Percentiles rank a stretch among this genome's conserved stretches.
These are phyloP conservation scores for Tretioscincus oriximinensis DNA, from an alignment of 2,113 vertebrate species.

Conservation along the genomic window DNA sequence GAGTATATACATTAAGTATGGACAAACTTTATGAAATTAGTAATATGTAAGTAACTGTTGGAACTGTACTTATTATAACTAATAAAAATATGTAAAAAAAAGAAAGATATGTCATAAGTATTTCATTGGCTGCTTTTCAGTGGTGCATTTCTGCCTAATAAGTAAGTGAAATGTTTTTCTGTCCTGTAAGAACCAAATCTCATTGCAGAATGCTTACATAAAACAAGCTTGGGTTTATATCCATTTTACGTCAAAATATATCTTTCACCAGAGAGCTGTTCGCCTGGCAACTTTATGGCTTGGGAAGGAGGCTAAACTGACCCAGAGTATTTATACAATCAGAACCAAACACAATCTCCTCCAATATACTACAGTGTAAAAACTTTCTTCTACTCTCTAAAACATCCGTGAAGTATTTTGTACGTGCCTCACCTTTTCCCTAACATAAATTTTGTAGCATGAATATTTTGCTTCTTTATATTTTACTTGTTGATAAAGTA, in stretches of 20 bases:
- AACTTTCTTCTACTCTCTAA: slow-evolving; percentile 40
- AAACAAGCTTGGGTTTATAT: slow-evolving; percentile 53
- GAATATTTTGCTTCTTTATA: background rate
- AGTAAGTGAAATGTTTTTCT: background rate
- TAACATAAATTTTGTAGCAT: background rate
- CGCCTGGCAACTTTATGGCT: slow-evolving; percentile 56
- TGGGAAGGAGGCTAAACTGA: slow-evolving; percentile 56
- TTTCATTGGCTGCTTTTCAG: background rate
- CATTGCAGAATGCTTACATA: slow-evolving; percentile 41
- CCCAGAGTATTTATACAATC: slow-evolving; percentile 53
- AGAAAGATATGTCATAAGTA: background rate
- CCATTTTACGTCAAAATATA: slow-evolving; percentile 54
- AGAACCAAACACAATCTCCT: slow-evolving; percentile 50
- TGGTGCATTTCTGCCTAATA: background rate
- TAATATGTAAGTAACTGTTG: no score
- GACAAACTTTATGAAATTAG: no score
- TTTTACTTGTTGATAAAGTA: slow-evolving; percentile 1
- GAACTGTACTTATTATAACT: no score
- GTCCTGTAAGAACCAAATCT: slow-evolving; percentile 5
- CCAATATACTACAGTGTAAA: slow-evolving; percentile 39
- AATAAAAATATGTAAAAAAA: no score
- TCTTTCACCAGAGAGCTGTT: slow-evolving; percentile 59
- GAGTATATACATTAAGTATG: no score
- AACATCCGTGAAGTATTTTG: background rate
- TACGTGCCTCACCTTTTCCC: background rate